Evolutionary conservation across 2,113 vertebrate genomes (phyloP).

Genomic region (Acrocephalus kingi): DNA sequence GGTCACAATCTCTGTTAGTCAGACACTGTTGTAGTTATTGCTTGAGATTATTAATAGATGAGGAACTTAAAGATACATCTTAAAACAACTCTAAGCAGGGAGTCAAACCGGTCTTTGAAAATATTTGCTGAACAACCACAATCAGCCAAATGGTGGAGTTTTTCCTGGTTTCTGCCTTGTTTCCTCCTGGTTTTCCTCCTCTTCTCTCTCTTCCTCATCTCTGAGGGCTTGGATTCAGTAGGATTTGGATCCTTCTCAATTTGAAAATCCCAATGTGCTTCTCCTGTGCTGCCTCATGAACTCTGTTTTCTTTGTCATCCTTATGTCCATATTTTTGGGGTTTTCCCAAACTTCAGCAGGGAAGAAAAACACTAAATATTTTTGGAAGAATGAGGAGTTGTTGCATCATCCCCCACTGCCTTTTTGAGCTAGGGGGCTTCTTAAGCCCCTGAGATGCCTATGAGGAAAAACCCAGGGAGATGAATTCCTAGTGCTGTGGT

Average conservation of each 20-base stretch:
- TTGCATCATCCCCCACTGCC: background rate
- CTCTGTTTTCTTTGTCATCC: background rate
- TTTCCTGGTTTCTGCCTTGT: background rate
- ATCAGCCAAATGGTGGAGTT: background rate
- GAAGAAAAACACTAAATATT: background rate
- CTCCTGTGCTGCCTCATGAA: fast-evolving
- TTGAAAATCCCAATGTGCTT: background rate
- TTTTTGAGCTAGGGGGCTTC: background rate
- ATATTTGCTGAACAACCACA: background rate
- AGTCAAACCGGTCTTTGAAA: background rate
- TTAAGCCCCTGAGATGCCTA: background rate
- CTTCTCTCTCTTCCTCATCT: background rate
- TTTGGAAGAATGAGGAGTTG: background rate
- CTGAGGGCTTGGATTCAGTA: background rate
- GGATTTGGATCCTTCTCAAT: background rate
- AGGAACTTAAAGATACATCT: background rate
- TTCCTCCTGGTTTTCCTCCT: background rate
- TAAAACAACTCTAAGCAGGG: background rate
- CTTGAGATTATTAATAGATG: conserved; percentile 23
- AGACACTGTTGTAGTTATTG: background rate
- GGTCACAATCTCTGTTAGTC: background rate
- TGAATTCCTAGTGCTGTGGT: background rate
- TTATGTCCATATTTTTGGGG: background rate
- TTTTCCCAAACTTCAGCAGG: background rate
- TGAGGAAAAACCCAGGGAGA: background rate